Percentiles rank a stretch among this genome's conserved stretches.
These are phyloP conservation scores for Synanthedon andrenaeformis DNA, from an alignment of 2,888 invertebrate genomes.

Conservation along the genomic window DNA sequence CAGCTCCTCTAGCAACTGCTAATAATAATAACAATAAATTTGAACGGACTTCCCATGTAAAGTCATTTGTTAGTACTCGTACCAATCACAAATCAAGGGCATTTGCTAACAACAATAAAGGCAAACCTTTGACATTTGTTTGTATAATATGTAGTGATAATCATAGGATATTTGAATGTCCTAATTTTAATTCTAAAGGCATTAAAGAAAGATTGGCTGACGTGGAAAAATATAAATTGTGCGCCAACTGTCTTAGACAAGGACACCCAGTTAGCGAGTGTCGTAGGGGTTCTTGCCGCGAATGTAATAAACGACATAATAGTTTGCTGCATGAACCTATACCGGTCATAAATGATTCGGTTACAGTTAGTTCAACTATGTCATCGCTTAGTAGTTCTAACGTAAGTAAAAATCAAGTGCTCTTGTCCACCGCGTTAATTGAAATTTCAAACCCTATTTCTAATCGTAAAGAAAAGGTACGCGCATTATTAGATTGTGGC, in stretches of 20 bases:
- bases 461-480: constrained; percentile 5
- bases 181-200: constrained; percentile 1
- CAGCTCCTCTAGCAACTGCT: no score
- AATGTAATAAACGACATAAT: neutral
- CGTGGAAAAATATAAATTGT: constrained; percentile 2
- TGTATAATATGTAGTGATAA: constrained; percentile 2
- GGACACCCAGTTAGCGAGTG: no score
- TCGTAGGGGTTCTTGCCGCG: neutral
- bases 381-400: neutral
- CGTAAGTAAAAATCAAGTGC: neutral
- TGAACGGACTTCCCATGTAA: no score
- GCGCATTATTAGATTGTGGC: constrained; percentile 10
- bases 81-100: neutral
- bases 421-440: constrained; percentile 10
- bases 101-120: neutral
- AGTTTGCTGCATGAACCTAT: neutral
- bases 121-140: neutral
- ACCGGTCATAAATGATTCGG: neutral
- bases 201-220: constrained; percentile 1
- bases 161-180: constrained; percentile 6
- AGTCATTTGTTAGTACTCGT: no score
- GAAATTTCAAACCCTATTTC: constrained; percentile 8
- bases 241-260: constrained; percentile 1
- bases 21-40: no score
- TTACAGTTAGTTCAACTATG: neutral